A percentile compares a stretch with the other conserved stretches of the same genome.
Evolutionary conservation across 2,888 invertebrate species (phyloP).

Genomic region (Glaucopsyche alexis): DNA sequence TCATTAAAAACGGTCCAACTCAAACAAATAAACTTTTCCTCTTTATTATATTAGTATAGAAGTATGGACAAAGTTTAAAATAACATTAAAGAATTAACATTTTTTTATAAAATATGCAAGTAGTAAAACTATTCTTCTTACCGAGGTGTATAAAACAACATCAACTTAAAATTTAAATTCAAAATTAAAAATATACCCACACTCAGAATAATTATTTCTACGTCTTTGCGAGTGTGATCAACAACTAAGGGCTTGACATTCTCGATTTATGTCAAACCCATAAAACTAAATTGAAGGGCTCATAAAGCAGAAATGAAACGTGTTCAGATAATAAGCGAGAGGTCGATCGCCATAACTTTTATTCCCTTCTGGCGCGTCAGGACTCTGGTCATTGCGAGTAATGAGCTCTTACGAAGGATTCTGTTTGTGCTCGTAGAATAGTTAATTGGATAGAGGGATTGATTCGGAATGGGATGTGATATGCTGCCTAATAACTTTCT

Average conservation of each 20-base stretch:
- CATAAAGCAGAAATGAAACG: conserved; percentile 23
- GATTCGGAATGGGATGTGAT: too few relatives aligned
- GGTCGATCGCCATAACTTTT: conserved; percentile 15
- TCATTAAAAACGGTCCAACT: too few relatives aligned
- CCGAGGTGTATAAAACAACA: too few relatives aligned
- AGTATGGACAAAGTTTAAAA: too few relatives aligned
- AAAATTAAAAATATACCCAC: too few relatives aligned
- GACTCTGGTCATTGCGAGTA: not conserved
- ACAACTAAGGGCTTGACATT: conserved; percentile 3
- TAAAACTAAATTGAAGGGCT: conserved; percentile 27
- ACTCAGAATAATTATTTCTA: not conserved
- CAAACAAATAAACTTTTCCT: too few relatives aligned
- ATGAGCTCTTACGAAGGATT: conserved; percentile 15
- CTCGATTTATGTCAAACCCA: conserved; percentile 15
- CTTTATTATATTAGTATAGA: too few relatives aligned
- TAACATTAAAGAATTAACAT: too few relatives aligned
- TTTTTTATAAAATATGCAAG: too few relatives aligned
- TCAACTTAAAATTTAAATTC: too few relatives aligned
- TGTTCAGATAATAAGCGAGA: conserved; percentile 23
- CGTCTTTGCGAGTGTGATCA: not conserved
- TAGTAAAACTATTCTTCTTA: too few relatives aligned
- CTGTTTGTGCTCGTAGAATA: not conserved
- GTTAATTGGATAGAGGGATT: not conserved
- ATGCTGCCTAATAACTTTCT: too few relatives aligned
- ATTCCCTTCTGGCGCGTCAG: conserved; percentile 7